Evolutionary conservation across 1,140 invertebrate species (phyloP).

Genomic region (Sarcophaga peregrina): DNA sequence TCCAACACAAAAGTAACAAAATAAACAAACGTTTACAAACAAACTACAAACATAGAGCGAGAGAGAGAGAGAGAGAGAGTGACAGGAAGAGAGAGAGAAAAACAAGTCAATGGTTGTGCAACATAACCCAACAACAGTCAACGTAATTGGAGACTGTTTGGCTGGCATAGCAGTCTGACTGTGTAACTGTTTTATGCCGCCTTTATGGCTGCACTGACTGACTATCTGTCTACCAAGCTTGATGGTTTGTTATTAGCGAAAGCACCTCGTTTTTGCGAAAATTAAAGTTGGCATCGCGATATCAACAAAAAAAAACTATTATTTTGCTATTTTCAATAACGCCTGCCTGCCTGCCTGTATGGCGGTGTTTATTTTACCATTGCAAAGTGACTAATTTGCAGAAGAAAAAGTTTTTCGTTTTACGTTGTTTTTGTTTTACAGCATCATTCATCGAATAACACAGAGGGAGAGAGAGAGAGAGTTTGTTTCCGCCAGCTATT

Average conservation of each 20-base stretch:
- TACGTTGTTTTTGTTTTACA: neutral
- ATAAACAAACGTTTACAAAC: neutral
- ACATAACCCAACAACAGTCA: neutral
- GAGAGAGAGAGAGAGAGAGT: no score
- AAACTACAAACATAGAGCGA: no score
- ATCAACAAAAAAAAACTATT: neutral
- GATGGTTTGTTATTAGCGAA: neutral
- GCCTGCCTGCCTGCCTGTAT: neutral
- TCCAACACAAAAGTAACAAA: neutral
- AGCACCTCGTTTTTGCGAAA: neutral
- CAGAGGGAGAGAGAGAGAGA: neutral
- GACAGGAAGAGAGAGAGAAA: no score
- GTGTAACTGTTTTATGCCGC: no score
- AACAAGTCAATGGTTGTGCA: neutral
- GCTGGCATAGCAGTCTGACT: neutral
- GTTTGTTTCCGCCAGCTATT: neutral
- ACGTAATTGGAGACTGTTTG: neutral
- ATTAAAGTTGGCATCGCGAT: neutral
- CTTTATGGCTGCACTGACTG: neutral
- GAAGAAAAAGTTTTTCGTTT: neutral
- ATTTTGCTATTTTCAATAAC: neutral
- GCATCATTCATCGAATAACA: no score
- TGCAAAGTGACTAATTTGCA: slow-evolving; percentile 9
- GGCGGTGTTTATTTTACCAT: no score
- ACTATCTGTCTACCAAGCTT: neutral